Evolutionary conservation across 2,113 vertebrate genomes (phyloP).

Genomic region (Rhombomys opimus): DNA sequence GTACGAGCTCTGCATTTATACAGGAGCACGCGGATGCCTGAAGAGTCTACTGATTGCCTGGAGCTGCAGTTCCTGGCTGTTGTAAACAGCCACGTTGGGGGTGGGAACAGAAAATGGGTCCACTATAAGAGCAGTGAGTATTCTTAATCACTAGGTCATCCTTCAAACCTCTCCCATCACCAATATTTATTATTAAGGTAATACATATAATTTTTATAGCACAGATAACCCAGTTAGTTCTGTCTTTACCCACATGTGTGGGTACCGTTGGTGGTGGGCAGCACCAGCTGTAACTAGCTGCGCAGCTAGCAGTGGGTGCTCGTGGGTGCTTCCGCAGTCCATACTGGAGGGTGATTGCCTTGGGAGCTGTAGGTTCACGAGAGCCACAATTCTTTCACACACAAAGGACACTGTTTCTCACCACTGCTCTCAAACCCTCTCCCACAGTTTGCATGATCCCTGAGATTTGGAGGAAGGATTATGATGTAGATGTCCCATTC

Average conservation of each 20-base stretch:
- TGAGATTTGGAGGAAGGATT: not conserved
- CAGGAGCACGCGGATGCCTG: not conserved
- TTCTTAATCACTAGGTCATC: not conserved
- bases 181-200: not conserved
- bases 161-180: not conserved
- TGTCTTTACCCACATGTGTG: not conserved
- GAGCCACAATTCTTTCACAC: not conserved
- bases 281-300: not conserved
- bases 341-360: too few species aligned
- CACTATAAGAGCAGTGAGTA: too few species aligned
- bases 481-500: not conserved
- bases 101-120: not conserved
- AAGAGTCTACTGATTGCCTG: too few species aligned
- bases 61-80: not conserved
- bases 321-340: too few species aligned
- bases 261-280: too few species aligned
- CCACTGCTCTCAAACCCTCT: not conserved
- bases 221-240: not conserved
- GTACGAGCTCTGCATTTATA: not conserved
- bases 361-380: not conserved
- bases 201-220: not conserved
- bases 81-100: not conserved
- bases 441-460: not conserved
- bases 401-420: not conserved
- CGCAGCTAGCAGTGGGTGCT: not conserved